Conservation (phyloP, 2,797 vertebrate species). For the Halcyon leucocephala region DNA sequence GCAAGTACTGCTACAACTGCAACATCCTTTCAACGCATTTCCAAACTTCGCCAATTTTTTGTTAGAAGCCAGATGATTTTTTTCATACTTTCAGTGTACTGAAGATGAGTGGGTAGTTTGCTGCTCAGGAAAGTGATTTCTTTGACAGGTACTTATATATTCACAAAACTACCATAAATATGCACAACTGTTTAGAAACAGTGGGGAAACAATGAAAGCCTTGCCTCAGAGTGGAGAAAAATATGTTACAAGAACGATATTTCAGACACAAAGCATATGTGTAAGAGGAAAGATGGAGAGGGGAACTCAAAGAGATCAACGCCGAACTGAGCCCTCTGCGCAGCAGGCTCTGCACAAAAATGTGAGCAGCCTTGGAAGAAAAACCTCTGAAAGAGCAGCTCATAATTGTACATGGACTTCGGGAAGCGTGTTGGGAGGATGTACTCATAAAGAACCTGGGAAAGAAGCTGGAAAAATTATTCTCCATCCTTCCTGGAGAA, state of each 20-base stretch:
- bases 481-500: rapidly evolving
- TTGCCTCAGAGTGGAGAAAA: neutral
- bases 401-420: rapidly evolving
- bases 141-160: neutral
- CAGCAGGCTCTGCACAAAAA: neutral
- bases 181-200: neutral
- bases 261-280: neutral
- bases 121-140: neutral
- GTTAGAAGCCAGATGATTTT: neutral
- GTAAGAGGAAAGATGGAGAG: neutral
- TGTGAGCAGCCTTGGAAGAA: neutral
- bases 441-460: neutral
- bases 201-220: neutral
- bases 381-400: neutral
- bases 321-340: neutral
- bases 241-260: neutral
- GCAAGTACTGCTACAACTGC: neutral
- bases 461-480: neutral
- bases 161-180: neutral
- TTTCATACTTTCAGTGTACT: neutral
- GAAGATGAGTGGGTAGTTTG: neutral
- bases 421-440: rapidly evolving
- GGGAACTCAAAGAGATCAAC: neutral
- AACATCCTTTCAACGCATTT: rapidly evolving
- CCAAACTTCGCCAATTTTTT: neutral